Percentiles rank a stretch among this genome's conserved stretches.
These are phyloP conservation scores for Sphinx pinastri DNA, from an alignment of 2,888 invertebrate genomes.

Conservation along the genomic window DNA sequence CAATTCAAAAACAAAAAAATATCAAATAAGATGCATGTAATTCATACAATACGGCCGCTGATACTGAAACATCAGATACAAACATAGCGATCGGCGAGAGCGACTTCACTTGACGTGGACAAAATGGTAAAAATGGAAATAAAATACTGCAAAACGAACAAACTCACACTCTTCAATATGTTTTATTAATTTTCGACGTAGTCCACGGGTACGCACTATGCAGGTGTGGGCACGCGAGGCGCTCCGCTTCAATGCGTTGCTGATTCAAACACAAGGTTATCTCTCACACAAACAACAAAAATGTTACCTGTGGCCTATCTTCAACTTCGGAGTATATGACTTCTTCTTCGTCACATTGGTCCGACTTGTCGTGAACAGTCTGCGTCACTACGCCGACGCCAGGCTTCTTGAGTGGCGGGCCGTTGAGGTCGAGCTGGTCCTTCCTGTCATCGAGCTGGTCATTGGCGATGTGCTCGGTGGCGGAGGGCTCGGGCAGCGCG, in stretches of 20 bases:
- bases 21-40: neutral
- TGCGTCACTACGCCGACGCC: constrained; percentile 35
- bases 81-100: neutral
- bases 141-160: neutral
- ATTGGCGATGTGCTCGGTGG: constrained; percentile 46
- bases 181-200: neutral
- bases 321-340: constrained; percentile 74
- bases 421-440: constrained; percentile 27
- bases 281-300: constrained; percentile 3
- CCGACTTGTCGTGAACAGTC: constrained; percentile 30
- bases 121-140: neutral
- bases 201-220: neutral
- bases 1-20: neutral
- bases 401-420: constrained; percentile 29
- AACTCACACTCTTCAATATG: neutral
- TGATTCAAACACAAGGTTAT: constrained; percentile 16
- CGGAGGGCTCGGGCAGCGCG: constrained; percentile 66
- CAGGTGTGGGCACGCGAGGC: neutral
- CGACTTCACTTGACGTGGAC: neutral
- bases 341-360: constrained; percentile 49
- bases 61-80: neutral
- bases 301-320: constrained; percentile 66
- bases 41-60: neutral
- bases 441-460: constrained; percentile 25
- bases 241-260: neutral